Evolutionary conservation across 35 echinoderm and acorn worm species (phyloP).

Genomic region (Holothuria glaberrima): DNA sequence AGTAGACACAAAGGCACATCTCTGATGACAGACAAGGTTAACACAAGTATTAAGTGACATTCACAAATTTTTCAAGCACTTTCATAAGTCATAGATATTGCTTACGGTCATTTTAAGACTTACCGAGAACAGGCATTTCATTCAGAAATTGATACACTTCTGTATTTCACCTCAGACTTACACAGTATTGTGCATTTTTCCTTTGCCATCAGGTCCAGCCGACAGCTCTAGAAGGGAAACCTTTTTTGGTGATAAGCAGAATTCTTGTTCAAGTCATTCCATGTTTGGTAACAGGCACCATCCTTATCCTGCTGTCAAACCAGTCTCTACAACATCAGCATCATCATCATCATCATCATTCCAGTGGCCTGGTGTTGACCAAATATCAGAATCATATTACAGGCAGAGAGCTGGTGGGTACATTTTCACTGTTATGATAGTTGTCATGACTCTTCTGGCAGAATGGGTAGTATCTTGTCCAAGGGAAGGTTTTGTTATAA

Average conservation of each 20-base stretch:
- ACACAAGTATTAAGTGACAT: too few relatives aligned
- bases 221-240: conserved; percentile 44
- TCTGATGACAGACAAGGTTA: too few relatives aligned
- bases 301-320: conserved; percentile 12
- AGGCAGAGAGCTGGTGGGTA: conserved; percentile 77
- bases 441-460: too few relatives aligned
- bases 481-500: too few relatives aligned
- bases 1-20: too few relatives aligned
- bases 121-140: too few relatives aligned
- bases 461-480: too few relatives aligned
- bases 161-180: background rate
- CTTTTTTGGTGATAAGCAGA: conserved; percentile 37
- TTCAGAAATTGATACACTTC: too few relatives aligned
- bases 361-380: conserved; percentile 85
- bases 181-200: background rate
- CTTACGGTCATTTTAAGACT: too few relatives aligned
- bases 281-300: conserved; percentile 3
- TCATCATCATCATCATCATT: conserved; percentile 56
- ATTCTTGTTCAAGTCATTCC: conserved; percentile 58
- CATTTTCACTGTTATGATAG: too few relatives aligned
- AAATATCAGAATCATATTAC: conserved; percentile 79
- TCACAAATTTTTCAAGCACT: too few relatives aligned
- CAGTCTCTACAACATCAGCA: background rate
- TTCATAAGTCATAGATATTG: too few relatives aligned
- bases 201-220: conserved; percentile 4